Evolutionary conservation across 2,113 vertebrate genomes (phyloP), one percentile per base, ranked within the genome.

Genomic region (Elgaria multicarinata): DNA sequence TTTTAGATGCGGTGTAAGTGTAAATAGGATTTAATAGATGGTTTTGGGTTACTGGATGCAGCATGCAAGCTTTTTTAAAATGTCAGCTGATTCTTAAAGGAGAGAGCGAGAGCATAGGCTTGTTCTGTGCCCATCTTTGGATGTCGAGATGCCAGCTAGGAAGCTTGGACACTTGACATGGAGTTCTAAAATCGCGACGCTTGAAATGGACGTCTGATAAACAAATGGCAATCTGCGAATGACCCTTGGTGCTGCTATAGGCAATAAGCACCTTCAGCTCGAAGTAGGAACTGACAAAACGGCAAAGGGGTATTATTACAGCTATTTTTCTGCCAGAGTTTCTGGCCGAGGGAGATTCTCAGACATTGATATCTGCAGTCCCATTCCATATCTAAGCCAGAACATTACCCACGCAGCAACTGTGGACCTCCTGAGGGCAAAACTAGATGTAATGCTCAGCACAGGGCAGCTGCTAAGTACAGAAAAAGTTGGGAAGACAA

Each of bases 131-230:
- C 95, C 94, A 91, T 93, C 92, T 95, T 95, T 93, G 94, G 92
- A 94, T 92, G 91, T 90, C 90, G 90, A 93, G 91, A 90, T 93
- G 94, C 93, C 93, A 95, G 93, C 93, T 94, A 94, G 93, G 8
- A 95, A 93, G 83, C 39, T 85, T 80, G 89, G 91, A 90, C 89
- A 94, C 55, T 88, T 93, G 94, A 93, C 92, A 91, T 83, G 82
- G 90, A 75, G 86, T 89, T 95, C 90, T 92, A 91, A 95, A 96
- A 95, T 94, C 93, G 88, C 80, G 78, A 87, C 86, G 92, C 92
- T 93, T 94, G 93, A 95, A 95, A 95, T 94, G 91, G 89, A 93
- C 95, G 91, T 91, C 95, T 93, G 94, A 16, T 94, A 95, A 96
- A 95, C 94, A 92, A 91, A 89, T 72, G 87, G 93, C 93, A 94